Conservation (phyloP, 2,888 invertebrate genomes). For the Eristalinus aeneus region DNA sequence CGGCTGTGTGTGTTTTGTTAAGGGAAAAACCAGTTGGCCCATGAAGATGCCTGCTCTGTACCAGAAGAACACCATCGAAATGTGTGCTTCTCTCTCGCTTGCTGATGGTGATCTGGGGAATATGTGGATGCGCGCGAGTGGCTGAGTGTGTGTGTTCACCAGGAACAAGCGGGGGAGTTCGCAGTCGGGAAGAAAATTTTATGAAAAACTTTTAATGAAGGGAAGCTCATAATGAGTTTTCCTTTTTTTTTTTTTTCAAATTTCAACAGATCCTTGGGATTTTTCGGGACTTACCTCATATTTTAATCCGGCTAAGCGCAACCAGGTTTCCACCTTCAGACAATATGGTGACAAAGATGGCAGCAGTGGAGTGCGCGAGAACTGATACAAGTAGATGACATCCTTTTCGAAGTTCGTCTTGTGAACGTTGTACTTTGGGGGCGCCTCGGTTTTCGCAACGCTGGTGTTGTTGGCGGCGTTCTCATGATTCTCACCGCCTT, state of each 20-base stretch:
- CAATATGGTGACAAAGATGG: slow-evolving; percentile 96
- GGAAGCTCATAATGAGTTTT: background rate
- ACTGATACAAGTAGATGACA: slow-evolving; percentile 96
- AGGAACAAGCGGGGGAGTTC: background rate
- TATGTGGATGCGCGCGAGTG: background rate
- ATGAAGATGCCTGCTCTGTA: background rate
- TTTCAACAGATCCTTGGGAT: background rate
- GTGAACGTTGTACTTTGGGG: slow-evolving; percentile 91
- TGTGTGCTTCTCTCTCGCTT: background rate
- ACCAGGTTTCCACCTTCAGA: slow-evolving; percentile 97
- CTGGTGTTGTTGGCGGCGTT: slow-evolving; percentile 80
- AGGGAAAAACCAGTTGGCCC: slow-evolving; percentile 64
- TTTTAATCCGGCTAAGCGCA: slow-evolving; percentile 93
- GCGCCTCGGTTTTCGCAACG: slow-evolving; percentile 84
- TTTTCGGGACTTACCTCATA: slow-evolving; percentile 89
- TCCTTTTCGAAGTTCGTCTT: slow-evolving; percentile 95
- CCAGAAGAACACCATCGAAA: background rate
- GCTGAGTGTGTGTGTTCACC: background rate
- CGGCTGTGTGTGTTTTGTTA: slow-evolving; percentile 8
- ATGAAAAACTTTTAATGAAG: background rate
- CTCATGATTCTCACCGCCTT: slow-evolving; percentile 80
- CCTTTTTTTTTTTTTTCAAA: slow-evolving; percentile 5
- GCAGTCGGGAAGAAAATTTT: background rate
- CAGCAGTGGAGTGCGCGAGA: slow-evolving; percentile 93
- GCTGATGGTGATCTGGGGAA: background rate